A percentile compares a stretch with the other conserved stretches of the same genome.
Evolutionary conservation across 2,797 vertebrate species (phyloP).

Genomic region (Jordanella pulchra): DNA sequence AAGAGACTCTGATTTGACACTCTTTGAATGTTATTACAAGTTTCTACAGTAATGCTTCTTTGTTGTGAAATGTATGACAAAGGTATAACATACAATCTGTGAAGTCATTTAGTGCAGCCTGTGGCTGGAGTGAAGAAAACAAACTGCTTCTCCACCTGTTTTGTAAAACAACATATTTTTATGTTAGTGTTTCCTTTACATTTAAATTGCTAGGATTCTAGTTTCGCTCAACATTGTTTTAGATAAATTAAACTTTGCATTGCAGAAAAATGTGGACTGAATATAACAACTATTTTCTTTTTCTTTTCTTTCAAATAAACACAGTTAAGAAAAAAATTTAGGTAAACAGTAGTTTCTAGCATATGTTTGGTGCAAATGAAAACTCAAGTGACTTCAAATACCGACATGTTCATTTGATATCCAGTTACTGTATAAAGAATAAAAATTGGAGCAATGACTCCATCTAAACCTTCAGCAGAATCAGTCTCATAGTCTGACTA

Average conservation of each 20-base stretch:
- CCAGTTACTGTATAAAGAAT: neutral
- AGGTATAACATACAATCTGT: conserved; percentile 1
- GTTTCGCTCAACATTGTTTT: neutral
- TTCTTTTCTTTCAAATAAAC: neutral
- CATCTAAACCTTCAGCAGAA: no score
- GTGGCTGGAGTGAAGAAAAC: conserved; percentile 22
- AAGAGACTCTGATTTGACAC: neutral
- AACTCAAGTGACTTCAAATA: neutral
- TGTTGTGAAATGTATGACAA: conserved; percentile 16
- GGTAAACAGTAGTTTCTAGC: neutral
- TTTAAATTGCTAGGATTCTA: neutral
- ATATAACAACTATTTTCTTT: neutral
- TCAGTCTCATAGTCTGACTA: no score
- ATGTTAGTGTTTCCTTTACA: neutral
- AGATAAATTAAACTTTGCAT: neutral
- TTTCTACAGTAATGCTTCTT: conserved; percentile 12
- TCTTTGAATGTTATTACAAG: conserved; percentile 3
- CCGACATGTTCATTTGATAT: no score
- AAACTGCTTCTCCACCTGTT: conserved; percentile 27
- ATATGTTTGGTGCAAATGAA: neutral
- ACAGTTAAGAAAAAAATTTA: neutral
- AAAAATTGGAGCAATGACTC: neutral
- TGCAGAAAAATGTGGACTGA: neutral
- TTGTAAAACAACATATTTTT: neutral
- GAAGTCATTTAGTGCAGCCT: conserved; percentile 10